phyloP scores from a whole-genome alignment of 2,888 invertebrate species.

The Erpobdella octoculata region DNA sequence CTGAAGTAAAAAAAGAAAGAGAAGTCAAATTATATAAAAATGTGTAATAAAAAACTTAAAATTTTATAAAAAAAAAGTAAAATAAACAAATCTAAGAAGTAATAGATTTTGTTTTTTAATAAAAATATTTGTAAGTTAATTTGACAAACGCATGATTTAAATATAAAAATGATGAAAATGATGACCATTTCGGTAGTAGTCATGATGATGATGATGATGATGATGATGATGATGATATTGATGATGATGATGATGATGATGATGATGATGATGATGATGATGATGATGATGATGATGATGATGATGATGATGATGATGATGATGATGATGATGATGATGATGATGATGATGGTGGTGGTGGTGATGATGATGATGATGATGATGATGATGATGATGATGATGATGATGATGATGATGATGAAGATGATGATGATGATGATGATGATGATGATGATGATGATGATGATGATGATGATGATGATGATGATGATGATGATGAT shows the following conservation, averaged over 20 bases:
- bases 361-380: conserved; percentile 13
- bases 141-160: no score
- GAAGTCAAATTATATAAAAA: no score
- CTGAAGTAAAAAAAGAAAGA: no score
- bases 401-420: not conserved
- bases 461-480: not conserved
- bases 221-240: not conserved
- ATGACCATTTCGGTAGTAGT: no score
- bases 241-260: not conserved
- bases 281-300: conserved; percentile 5
- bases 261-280: conserved; percentile 6
- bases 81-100: no score
- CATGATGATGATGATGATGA: not conserved
- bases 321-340: not conserved
- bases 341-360: not conserved
- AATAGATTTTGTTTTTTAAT: no score
- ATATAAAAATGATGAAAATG: no score
- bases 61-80: no score
- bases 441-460: conserved; percentile 4
- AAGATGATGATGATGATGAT: not conserved
- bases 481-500: conserved; percentile 8
- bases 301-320: not conserved
- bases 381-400: not conserved
- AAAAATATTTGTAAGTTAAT: no score
- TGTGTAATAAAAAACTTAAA: no score